A percentile compares a stretch with the other conserved stretches of the same genome.
phyloP scores from a whole-genome alignment of 2,888 invertebrate genomes.

The Leptinotarsa peninsularis region DNA sequence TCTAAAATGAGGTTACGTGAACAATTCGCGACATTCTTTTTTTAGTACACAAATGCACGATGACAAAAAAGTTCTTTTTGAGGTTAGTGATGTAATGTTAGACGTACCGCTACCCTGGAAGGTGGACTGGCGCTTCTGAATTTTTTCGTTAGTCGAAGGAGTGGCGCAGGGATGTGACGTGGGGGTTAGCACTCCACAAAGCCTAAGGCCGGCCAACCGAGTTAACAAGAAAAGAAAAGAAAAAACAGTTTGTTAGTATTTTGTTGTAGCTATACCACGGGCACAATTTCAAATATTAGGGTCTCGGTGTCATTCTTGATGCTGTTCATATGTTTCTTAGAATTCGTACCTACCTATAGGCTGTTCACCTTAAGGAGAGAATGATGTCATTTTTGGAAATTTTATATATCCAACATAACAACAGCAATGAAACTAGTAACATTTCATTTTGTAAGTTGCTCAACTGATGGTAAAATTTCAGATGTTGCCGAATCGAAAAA shows the following conservation, averaged over 20 bases:
- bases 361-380: too few relatives aligned
- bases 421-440: too few relatives aligned
- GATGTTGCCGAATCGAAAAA: too few relatives aligned
- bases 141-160: constrained; percentile 60
- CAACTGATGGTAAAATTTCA: too few relatives aligned
- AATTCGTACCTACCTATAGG: too few relatives aligned
- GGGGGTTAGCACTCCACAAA: constrained; percentile 77
- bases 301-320: constrained; percentile 36
- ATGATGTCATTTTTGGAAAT: too few relatives aligned
- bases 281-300: constrained; percentile 40
- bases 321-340: background rate
- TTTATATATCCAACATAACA: too few relatives aligned
- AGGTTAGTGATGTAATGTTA: constrained; percentile 65
- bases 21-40: constrained; percentile 26
- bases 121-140: constrained; percentile 60
- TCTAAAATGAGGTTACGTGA: constrained; percentile 34
- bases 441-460: too few relatives aligned
- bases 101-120: constrained; percentile 65
- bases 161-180: constrained; percentile 55
- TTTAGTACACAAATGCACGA: constrained; percentile 53
- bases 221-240: constrained; percentile 68
- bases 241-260: constrained; percentile 67
- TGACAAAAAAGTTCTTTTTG: constrained; percentile 47
- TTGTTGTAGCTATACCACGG: constrained; percentile 58
- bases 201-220: constrained; percentile 72